Conservation (phyloP, 2,797 vertebrate genomes). For the Bradypus variegatus region DNA sequence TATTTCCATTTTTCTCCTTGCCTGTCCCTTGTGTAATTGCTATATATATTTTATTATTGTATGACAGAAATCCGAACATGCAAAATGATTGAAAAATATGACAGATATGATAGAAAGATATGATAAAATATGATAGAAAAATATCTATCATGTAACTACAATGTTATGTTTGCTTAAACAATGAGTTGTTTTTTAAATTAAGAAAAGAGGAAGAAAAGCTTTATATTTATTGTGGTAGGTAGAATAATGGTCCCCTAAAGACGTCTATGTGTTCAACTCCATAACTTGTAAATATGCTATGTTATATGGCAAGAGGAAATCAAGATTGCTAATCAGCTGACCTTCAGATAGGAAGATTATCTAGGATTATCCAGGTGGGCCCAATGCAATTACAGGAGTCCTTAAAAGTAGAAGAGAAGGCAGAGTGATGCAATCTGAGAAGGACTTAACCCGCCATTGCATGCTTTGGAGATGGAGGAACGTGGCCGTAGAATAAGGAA, state of each 20-base stretch:
- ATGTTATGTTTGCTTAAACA: neutral
- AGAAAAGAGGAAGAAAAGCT: neutral
- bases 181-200: neutral
- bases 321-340: neutral
- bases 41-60: neutral
- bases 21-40: neutral
- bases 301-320: neutral
- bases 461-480: neutral
- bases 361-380: neutral
- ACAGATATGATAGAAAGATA: too few species aligned
- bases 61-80: neutral
- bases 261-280: neutral
- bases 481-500: neutral
- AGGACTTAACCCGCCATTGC: neutral
- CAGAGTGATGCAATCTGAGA: neutral
- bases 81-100: too few species aligned
- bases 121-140: too few species aligned
- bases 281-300: neutral
- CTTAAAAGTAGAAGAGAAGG: neutral
- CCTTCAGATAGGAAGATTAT: neutral
- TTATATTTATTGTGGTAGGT: neutral
- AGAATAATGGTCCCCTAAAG: neutral
- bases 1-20: neutral
- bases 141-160: too few species aligned
- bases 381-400: neutral